Conservation (phyloP, 2,113 vertebrate genomes). For the Gulo gulo region DNA sequence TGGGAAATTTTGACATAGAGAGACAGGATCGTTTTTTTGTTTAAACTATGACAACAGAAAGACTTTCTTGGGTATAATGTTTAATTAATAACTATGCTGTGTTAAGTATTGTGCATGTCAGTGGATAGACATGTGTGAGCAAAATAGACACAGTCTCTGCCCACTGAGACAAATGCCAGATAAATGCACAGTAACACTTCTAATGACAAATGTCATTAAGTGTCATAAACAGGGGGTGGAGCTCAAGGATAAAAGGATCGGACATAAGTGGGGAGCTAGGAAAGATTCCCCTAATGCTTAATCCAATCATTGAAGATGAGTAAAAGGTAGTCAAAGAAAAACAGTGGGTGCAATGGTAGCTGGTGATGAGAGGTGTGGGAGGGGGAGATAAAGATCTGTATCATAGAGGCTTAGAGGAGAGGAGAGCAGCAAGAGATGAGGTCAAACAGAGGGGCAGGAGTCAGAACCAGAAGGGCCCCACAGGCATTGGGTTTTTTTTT, state of each 20-base stretch:
- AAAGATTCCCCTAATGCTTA: neutral
- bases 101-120: neutral
- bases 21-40: neutral
- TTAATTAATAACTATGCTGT: neutral
- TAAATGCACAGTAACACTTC: neutral
- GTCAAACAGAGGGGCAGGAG: neutral
- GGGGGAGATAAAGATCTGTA: fast-evolving
- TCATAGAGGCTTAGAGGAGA: neutral
- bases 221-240: neutral
- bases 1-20: conserved; percentile 52
- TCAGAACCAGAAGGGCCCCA: neutral
- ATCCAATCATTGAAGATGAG: neutral
- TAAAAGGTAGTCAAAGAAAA: neutral
- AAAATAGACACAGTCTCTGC: neutral
- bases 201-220: neutral
- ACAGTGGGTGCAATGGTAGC: neutral
- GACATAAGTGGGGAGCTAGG: neutral
- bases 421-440: neutral
- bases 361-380: neutral
- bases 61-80: neutral
- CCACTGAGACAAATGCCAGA: neutral
- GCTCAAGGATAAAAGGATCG: neutral
- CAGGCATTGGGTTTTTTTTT: too few relatives aligned
- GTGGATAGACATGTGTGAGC: neutral
- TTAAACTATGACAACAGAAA: conserved; percentile 34